Conservation (phyloP, 2,113 vertebrate species). For the Gymnorhina tibicen region DNA sequence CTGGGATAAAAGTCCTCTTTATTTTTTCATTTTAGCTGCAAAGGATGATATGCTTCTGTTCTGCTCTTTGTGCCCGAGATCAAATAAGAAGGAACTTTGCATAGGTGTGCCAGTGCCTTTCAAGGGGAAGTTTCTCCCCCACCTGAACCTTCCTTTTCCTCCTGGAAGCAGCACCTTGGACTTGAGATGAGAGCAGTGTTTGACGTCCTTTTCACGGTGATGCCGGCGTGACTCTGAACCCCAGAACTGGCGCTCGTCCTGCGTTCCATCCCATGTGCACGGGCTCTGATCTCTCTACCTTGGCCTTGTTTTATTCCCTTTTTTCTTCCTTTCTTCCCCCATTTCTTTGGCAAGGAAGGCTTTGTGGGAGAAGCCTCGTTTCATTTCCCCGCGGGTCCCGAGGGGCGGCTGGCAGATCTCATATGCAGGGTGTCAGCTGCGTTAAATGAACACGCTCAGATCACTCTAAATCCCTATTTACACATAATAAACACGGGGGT, state of each 20-base stretch:
- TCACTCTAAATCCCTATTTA: slow-evolving; percentile 68
- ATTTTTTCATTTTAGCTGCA: slow-evolving; percentile 23
- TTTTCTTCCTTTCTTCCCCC: not conserved
- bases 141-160: not conserved
- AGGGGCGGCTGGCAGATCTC: not conserved
- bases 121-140: not conserved
- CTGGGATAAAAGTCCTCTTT: slow-evolving; percentile 45
- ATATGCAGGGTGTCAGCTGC: slow-evolving; percentile 8
- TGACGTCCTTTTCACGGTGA: not conserved
- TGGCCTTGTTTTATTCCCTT: not conserved
- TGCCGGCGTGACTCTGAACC: not conserved
- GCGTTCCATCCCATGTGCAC: not conserved
- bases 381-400: slow-evolving; percentile 11
- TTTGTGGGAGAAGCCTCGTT: not conserved
- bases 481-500: slow-evolving; percentile 51
- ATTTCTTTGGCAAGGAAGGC: not conserved
- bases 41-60: not conserved
- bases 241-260: not conserved
- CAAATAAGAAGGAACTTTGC: slow-evolving; percentile 15
- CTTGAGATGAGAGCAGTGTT: not conserved
- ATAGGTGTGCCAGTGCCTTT: not conserved
- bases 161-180: not conserved
- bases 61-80: slow-evolving; percentile 7
- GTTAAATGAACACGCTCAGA: slow-evolving; percentile 24
- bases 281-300: slow-evolving; percentile 1